Evolutionary conservation across 2,797 vertebrate species (phyloP).

Genomic region (Borostomias antarcticus): DNA sequence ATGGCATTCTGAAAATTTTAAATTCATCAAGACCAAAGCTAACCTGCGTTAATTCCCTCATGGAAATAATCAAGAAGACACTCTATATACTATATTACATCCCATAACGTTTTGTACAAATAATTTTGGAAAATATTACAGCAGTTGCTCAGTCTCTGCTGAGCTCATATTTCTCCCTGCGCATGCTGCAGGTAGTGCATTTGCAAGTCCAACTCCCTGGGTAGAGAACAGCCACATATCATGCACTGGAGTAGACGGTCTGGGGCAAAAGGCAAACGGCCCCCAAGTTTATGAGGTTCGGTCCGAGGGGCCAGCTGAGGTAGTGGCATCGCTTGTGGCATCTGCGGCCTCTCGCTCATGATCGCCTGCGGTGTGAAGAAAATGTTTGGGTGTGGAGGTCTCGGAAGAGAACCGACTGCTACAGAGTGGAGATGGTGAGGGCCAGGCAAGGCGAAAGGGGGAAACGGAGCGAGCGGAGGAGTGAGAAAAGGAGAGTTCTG

Average conservation of each 20-base stretch:
- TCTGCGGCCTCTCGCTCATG: constrained; percentile 66
- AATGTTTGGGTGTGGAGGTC: constrained; percentile 73
- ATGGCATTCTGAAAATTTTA: no score
- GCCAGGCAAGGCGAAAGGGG: constrained; percentile 69
- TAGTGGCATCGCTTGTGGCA: constrained; percentile 71
- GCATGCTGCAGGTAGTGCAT: constrained; percentile 84
- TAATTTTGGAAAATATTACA: background rate
- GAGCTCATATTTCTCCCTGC: constrained; percentile 79
- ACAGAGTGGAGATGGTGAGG: constrained; percentile 75
- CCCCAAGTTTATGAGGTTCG: constrained; percentile 68
- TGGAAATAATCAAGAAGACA: no score
- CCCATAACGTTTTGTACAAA: no score
- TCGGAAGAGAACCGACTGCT: constrained; percentile 62
- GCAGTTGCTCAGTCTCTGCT: background rate
- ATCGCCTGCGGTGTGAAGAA: constrained; percentile 75
- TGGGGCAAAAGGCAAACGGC: constrained; percentile 72
- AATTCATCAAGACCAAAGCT: no score
- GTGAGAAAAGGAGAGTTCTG: constrained; percentile 74
- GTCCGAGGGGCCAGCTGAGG: constrained; percentile 70
- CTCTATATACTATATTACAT: no score
- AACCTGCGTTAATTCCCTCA: no score
- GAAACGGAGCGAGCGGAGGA: constrained; percentile 65
- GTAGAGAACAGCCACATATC: constrained; percentile 79
- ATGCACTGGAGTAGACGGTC: constrained; percentile 80
- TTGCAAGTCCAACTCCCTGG: constrained; percentile 79